Evolutionary conservation across 2,797 vertebrate species (phyloP).

Genomic region (Coracias cyanogaster): DNA sequence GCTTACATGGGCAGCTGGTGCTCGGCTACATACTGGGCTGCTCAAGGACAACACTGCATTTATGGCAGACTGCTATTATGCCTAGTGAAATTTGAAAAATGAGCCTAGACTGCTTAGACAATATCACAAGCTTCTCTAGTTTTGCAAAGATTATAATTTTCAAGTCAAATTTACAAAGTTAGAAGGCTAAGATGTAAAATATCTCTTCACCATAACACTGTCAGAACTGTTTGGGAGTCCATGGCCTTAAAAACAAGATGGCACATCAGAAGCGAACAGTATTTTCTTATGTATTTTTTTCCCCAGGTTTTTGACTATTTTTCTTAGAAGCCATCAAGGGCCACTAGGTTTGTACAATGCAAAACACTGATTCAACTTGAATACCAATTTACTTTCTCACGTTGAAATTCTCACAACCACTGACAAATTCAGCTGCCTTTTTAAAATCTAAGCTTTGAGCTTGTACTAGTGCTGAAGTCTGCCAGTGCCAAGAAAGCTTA

Average conservation of each 20-base stretch:
- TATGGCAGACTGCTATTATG: neutral
- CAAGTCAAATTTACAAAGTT: neutral
- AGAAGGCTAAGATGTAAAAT: neutral
- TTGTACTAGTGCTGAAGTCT: neutral
- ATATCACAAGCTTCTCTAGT: neutral
- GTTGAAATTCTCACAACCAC: neutral
- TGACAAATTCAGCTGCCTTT: neutral
- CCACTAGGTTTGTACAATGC: neutral
- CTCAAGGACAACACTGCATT: accelerated
- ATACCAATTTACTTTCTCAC: neutral
- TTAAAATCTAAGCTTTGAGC: neutral
- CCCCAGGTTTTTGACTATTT: neutral
- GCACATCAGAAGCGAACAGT: neutral
- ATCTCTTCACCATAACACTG: accelerated
- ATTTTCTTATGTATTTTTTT: neutral
- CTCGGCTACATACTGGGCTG: accelerated
- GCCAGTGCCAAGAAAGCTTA: neutral
- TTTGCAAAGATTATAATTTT: neutral
- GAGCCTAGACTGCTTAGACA: neutral
- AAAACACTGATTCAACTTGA: neutral
- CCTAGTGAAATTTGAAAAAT: neutral
- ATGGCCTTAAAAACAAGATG: neutral
- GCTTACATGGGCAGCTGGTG: accelerated
- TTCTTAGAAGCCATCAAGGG: neutral
- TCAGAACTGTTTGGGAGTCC: neutral